Evolutionary conservation across 2,113 vertebrate genomes (phyloP), one percentile per base, ranked within the genome.

Genomic region (Pollimyrus isidori): DNA sequence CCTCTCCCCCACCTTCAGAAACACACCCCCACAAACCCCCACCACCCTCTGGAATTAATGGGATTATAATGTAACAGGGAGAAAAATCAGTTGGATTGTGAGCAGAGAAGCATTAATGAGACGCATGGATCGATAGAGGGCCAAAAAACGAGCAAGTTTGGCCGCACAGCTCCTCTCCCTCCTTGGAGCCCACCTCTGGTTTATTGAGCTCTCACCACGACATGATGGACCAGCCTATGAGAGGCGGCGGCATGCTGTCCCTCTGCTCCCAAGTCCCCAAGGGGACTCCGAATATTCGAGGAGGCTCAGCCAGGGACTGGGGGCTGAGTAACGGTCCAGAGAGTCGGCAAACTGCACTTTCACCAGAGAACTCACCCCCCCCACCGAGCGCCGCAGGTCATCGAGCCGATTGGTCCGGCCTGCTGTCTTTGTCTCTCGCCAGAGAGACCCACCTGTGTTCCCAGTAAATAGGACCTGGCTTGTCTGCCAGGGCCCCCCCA

Each of bases 51-150:
- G 10, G 23, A 88, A 39, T 65, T 69, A 88, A 88, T 65, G 21
- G 42, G 56, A 48, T 45, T 45, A 48, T n/a, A 15, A 69, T 39
- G 21, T 69, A 48, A 58, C 39, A 26, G 46, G 11, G 46, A 58
- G 21, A 73, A 52, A 52, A 76, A 88, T 45, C 49, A 13, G 7
- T 7, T 65, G 87, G 56, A 45, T 26, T 46, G 35, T 52, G 45
- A 88, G 30, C 7, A 21, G 30, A 39, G 50, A 89, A 23, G 13
- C 13, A 19, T 80, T 49, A 26, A 53, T 89, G 88, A 80, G 26
- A 89, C 50, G 3, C 76, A 15, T 52, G 88, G 88, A 89, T 89
- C 88, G 4, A 82, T 89, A 82, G 5, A 82, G 15, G 7, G 15
- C 13, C 39, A 46, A 46, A 62, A 46, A 48, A 69, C 23, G 13